These are phyloP conservation scores for Plestiodon gilberti DNA, from an alignment of 2,113 vertebrate species.

Conservation along the genomic window DNA sequence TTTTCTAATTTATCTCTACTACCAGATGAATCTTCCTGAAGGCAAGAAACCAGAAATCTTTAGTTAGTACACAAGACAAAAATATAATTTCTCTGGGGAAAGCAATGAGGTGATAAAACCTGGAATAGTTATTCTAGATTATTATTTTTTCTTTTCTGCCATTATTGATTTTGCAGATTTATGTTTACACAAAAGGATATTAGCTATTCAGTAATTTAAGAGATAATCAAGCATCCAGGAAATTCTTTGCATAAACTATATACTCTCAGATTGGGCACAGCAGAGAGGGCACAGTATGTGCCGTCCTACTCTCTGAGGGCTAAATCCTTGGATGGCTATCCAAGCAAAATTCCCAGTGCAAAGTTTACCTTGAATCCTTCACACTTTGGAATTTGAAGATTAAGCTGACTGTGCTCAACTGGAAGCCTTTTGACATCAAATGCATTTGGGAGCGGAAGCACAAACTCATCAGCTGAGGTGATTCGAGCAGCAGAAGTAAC, in stretches of 20 bases:
- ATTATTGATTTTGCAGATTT: not conserved
- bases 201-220: not conserved
- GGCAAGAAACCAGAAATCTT: accelerated
- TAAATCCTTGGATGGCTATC: not conserved
- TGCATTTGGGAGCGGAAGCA: not conserved
- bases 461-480: not conserved
- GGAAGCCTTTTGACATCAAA: not conserved
- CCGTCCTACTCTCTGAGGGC: slow-evolving; percentile 12
- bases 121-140: slow-evolving; percentile 14
- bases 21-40: slow-evolving; percentile 1
- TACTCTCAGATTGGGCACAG: not conserved
- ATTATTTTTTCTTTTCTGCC: slow-evolving; percentile 20
- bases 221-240: not conserved
- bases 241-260: slow-evolving; percentile 1
- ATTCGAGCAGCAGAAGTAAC: not conserved
- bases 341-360: slow-evolving; percentile 17
- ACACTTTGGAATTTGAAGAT: not conserved
- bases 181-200: not conserved
- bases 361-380: slow-evolving; percentile 26
- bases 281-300: not conserved
- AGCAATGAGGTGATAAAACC: not conserved
- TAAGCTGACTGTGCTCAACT: not conserved
- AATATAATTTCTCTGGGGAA: not conserved
- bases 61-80: not conserved
- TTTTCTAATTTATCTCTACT: not conserved